A percentile compares a stretch with the other conserved stretches of the same genome.
phyloP scores from a whole-genome alignment of 2,113 vertebrate genomes.

The Myiozetetes cayanensis region DNA sequence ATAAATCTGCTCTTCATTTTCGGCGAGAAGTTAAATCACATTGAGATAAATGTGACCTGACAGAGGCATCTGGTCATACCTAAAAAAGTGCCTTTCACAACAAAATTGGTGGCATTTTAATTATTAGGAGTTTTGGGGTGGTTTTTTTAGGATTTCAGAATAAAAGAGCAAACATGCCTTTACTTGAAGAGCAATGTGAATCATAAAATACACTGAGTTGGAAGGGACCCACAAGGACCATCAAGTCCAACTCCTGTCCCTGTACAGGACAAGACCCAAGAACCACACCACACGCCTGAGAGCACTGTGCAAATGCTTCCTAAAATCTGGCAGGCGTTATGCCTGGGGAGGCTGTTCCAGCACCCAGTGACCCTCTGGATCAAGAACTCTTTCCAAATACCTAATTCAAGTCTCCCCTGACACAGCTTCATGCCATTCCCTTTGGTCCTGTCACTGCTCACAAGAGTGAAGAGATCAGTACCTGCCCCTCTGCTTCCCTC shows the following conservation, averaged over 20 bases:
- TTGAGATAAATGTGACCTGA: neutral
- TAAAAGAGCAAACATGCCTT: neutral
- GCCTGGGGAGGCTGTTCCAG: neutral
- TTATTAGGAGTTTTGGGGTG: neutral
- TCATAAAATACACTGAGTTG: neutral
- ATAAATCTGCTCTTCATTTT: neutral
- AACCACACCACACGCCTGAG: neutral
- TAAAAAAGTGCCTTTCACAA: neutral
- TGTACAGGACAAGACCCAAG: neutral
- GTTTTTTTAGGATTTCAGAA: neutral
- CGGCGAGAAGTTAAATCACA: neutral
- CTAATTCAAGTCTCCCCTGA: no score
- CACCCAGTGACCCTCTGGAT: neutral
- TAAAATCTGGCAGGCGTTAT: neutral
- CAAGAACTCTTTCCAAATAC: neutral
- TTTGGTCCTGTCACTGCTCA: neutral
- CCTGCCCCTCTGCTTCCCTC: neutral
- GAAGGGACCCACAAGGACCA: neutral
- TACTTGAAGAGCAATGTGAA: neutral
- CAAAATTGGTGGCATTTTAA: neutral
- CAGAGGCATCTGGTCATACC: neutral
- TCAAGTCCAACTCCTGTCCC: neutral
- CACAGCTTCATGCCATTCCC: neutral
- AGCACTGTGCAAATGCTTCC: neutral
- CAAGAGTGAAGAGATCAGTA: neutral